Base-by-base conservation (phyloP, 2,113 vertebrate species). In the Syngnathoides biaculeatus region DNA sequence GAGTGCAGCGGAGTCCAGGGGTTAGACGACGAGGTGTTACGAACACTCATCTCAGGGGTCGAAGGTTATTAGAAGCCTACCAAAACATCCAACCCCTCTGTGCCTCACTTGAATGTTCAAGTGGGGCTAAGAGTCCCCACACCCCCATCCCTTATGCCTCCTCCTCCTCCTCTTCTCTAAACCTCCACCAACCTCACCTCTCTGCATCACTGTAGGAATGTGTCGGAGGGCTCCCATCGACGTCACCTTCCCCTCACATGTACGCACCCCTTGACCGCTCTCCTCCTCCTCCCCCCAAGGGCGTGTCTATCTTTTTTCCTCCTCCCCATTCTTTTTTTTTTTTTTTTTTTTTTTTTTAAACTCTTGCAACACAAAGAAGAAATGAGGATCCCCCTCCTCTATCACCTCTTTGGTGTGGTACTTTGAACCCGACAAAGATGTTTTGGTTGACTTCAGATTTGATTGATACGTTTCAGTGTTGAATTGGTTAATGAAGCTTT, bases 161-260 rank as follows among this genome's bases (percentile, higher is more conserved):
- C 22, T 43, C 39, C n/a, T 15, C 14, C 22, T 64, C 50, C 39
- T 8, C 7, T n/a, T 68, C 79, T 75, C 68, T 59, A 30, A 67
- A 73, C 58, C 74, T 75, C 76, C 74, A 77, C 81, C 73, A 79
- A 72, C 82, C 80, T 74, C 71, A 55, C 53, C 92, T 92, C 91
- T 91, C 88, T 88, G 84, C 90, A 90, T 93, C 94, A 94, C 92
- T 94, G 91, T 92, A 92, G 94, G 92, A 95, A 93, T 94, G 93
- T 95, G 93, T 92, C 92, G 92, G 93, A 93, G 93, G 94, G 94
- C 93, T 94, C 73, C 91, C 93, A 91, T 90, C 91, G 86, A 67
- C 83, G 86, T 94, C 91, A 84, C 79, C 74, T 57, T 69, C 81
- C 82, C 81, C 85, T 82, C 84, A 77, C 68, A 39, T 40, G 60